These are phyloP conservation scores for Psix sp. DNA, from an alignment of 1,140 invertebrate genomes.

Conservation along the genomic window DNA sequence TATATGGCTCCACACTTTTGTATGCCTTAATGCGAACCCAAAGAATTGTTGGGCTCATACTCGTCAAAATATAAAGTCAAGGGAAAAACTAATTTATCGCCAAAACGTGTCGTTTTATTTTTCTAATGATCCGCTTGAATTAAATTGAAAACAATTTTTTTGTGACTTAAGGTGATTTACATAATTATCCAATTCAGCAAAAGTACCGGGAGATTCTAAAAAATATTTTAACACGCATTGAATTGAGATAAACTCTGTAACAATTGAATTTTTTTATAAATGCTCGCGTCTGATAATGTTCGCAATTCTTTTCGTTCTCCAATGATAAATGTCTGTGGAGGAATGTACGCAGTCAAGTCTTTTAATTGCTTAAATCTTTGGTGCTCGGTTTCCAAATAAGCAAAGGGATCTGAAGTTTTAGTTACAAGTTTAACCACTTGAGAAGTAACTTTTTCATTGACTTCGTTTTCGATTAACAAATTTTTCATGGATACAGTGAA, in stretches of 20 bases:
- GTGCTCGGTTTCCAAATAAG: not conserved
- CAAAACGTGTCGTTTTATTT: conserved; percentile 26
- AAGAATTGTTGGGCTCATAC: conserved; percentile 59
- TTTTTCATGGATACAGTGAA: not conserved
- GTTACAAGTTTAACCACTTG: no score
- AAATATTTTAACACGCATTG: conserved; percentile 40
- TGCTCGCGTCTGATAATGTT: not conserved
- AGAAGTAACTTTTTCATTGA: no score
- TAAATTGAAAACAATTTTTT: conserved; percentile 40
- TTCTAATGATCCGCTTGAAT: conserved; percentile 63
- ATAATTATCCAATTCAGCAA: conserved; percentile 14
- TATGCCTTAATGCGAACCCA: conserved; percentile 60
- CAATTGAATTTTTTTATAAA: not conserved
- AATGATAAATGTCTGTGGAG: not conserved
- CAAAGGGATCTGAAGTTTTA: not conserved
- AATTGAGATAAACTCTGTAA: conserved; percentile 34
- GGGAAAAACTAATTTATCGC: conserved; percentile 58
- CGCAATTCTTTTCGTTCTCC: not conserved
- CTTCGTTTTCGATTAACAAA: not conserved
- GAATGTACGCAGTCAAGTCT: not conserved
- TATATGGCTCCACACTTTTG: conserved; percentile 63
- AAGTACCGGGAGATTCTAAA: conserved; percentile 35
- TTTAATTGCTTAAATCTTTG: not conserved
- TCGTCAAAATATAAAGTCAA: conserved; percentile 60
- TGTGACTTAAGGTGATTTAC: conserved; percentile 19